phyloP scores from a whole-genome alignment of 1,140 invertebrate genomes.

The Drosophila jambulina region DNA sequence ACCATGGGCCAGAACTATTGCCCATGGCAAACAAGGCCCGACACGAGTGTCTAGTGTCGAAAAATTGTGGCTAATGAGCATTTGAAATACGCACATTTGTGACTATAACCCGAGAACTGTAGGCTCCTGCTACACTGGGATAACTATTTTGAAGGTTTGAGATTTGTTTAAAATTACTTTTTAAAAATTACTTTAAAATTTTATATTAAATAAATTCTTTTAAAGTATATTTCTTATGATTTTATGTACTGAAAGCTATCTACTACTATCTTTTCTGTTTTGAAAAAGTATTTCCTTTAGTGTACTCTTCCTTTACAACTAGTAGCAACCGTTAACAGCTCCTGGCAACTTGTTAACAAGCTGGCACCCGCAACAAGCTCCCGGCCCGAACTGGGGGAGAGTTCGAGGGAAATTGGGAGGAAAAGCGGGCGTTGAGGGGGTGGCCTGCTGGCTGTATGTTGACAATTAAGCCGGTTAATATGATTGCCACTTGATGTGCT shows the following conservation, averaged over 20 bases:
- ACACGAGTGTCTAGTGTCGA: conserved; percentile 60
- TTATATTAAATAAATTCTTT: neutral
- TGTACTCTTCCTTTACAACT: conserved; percentile 33
- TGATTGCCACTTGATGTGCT: conserved; percentile 81
- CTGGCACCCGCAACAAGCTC: conserved; percentile 67
- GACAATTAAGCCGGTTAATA: conserved; percentile 81
- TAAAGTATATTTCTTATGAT: too few species aligned
- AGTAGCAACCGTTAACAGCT: conserved; percentile 56
- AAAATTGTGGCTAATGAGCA: conserved; percentile 79
- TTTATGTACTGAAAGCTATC: too few species aligned
- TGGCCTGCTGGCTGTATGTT: conserved; percentile 63
- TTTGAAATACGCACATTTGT: conserved; percentile 79
- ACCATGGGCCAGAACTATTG: conserved; percentile 56
- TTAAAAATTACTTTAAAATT: too few species aligned
- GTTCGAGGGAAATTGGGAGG: conserved; percentile 24
- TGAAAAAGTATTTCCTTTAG: conserved; percentile 1
- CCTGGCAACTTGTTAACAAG: conserved; percentile 78
- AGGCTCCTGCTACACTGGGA: conserved; percentile 2
- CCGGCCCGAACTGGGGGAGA: conserved; percentile 10
- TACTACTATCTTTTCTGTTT: too few species aligned
- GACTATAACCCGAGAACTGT: conserved; percentile 58
- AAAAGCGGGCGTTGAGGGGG: neutral
- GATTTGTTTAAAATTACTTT: fast-evolving
- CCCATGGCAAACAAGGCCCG: conserved; percentile 63
- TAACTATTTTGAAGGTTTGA: neutral